Percentiles rank a stretch among this genome's conserved stretches.
Conservation (phyloP, 2,888 invertebrate species). For the Prosapia bicincta region DNA sequence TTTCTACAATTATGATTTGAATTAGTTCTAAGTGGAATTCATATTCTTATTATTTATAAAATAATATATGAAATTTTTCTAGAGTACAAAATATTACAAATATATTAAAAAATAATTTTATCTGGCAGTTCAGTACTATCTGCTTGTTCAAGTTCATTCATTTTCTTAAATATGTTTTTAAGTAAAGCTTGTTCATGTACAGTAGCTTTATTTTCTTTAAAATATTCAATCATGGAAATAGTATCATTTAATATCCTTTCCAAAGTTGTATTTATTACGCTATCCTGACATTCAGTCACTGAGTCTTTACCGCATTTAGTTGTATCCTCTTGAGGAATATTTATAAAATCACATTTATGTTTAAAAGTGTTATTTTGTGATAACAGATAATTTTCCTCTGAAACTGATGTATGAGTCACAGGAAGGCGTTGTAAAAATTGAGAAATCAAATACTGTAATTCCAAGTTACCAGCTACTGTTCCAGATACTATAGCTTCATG, state of each 20-base stretch:
- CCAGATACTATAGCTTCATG: neutral
- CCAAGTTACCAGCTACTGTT: neutral
- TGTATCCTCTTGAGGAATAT: neutral
- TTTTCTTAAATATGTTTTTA: neutral
- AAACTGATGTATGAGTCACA: neutral
- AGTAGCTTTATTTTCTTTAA: neutral
- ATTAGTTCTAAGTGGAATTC: too few species aligned
- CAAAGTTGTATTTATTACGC: neutral
- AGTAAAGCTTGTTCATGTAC: neutral
- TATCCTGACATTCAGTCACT: neutral
- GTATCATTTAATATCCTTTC: neutral
- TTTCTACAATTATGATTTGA: too few species aligned
- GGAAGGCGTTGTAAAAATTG: neutral
- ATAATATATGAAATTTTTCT: too few species aligned
- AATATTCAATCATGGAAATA: neutral
- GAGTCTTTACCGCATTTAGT: neutral
- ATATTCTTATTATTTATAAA: too few species aligned
- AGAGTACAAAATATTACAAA: too few species aligned
- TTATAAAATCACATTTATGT: neutral
- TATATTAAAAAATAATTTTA: too few species aligned
- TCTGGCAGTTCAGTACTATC: too few species aligned
- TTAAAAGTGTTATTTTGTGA: neutral
- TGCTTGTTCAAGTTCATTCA: neutral
- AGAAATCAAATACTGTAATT: neutral
- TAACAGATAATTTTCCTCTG: neutral